Percentiles rank a stretch among this genome's conserved stretches.
Conservation (phyloP, 2,113 vertebrate species). For the Pterocles burchelli region DNA sequence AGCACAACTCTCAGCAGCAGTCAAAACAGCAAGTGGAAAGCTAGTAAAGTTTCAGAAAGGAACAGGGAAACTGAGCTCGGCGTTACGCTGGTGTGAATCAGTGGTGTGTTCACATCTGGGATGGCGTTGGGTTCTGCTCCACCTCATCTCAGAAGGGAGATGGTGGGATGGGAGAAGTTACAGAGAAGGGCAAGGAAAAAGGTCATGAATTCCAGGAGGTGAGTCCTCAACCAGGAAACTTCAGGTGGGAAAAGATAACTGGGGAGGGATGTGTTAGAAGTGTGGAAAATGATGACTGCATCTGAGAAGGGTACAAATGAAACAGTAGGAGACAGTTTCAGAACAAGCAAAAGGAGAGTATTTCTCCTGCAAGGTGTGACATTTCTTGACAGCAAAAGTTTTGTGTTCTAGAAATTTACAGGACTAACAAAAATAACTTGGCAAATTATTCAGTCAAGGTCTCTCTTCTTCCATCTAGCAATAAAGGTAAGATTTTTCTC, state of each 20-base stretch:
- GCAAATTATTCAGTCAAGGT: neutral
- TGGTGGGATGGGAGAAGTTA: neutral
- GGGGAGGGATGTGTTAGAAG: neutral
- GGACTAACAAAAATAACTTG: neutral
- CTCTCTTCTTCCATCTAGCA: neutral
- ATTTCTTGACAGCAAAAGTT: neutral
- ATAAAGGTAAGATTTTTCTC: neutral
- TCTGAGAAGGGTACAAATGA: neutral
- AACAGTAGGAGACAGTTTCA: neutral
- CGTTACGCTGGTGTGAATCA: neutral
- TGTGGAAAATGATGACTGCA: neutral
- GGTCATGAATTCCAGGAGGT: neutral
- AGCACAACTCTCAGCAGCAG: neutral
- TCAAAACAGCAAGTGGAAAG: slow-evolving; percentile 5
- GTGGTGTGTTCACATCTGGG: neutral
- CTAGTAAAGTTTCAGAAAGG: neutral
- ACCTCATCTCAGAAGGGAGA: rapidly evolving
- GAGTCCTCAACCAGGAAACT: neutral
- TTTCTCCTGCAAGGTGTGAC: slow-evolving; percentile 1
- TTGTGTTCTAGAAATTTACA: neutral
- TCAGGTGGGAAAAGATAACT: neutral
- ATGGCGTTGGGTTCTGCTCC: neutral
- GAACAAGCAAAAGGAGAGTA: neutral
- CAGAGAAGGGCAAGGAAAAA: neutral
- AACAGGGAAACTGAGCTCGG: neutral